A percentile compares a stretch with the other conserved stretches of the same genome.
Evolutionary conservation across 2,888 invertebrate genomes (phyloP).

Genomic region (Drosophila limbata): DNA sequence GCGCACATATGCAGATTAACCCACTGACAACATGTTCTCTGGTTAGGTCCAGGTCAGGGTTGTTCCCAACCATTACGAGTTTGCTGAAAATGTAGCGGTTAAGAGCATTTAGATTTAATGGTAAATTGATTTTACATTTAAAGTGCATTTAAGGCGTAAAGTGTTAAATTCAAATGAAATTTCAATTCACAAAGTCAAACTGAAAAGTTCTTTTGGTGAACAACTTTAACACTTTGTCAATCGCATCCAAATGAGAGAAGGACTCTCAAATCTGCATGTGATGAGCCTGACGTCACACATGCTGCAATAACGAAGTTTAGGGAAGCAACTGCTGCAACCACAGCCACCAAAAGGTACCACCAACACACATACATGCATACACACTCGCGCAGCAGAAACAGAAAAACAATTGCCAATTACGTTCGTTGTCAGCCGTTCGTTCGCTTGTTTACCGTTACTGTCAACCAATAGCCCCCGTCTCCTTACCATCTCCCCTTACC

Average conservation of each 20-base stretch:
- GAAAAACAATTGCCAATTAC: slow-evolving; percentile 80
- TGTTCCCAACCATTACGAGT: slow-evolving; percentile 19
- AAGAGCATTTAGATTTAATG: slow-evolving; percentile 35
- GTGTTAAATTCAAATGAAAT: slow-evolving; percentile 39
- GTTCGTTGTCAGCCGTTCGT: slow-evolving; percentile 42
- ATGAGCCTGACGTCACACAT: slow-evolving; percentile 58
- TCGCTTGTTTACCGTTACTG: slow-evolving; percentile 52
- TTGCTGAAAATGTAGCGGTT: slow-evolving; percentile 29
- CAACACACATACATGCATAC: slow-evolving; percentile 11
- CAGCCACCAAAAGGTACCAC: slow-evolving; percentile 53
- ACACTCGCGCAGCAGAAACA: slow-evolving; percentile 27
- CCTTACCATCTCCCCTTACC: background rate
- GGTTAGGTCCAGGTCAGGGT: slow-evolving; percentile 5
- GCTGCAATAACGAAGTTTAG: slow-evolving; percentile 60
- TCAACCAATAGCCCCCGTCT: slow-evolving; percentile 20
- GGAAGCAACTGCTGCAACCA: slow-evolving; percentile 26
- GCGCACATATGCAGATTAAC: slow-evolving; percentile 56
- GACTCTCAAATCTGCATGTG: slow-evolving; percentile 65
- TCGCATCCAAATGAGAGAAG: slow-evolving; percentile 58
- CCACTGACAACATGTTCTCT: slow-evolving; percentile 5
- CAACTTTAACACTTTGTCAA: slow-evolving; percentile 38
- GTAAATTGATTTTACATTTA: slow-evolving; percentile 50
- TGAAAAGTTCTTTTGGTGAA: background rate
- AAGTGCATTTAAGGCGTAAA: slow-evolving; percentile 32
- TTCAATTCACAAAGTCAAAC: slow-evolving; percentile 12